These are phyloP conservation scores for Hyles vespertilio DNA, from an alignment of 1,140 invertebrate genomes.

Conservation along the genomic window DNA sequence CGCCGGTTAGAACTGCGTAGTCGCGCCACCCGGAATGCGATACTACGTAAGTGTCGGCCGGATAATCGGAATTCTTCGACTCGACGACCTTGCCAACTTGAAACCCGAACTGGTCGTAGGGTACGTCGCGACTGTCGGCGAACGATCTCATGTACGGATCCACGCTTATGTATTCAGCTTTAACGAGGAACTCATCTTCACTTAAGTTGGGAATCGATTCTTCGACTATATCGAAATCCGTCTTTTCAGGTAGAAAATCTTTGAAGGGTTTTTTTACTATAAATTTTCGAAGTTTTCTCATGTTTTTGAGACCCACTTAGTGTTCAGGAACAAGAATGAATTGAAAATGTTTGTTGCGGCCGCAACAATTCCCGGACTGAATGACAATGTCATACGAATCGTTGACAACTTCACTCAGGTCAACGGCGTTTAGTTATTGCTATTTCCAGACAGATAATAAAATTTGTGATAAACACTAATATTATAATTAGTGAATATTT, in stretches of 20 bases:
- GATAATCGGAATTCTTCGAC: constrained; percentile 55
- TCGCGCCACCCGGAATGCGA: constrained; percentile 77
- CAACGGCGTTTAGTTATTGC: no score
- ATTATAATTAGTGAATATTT: no score
- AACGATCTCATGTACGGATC: constrained; percentile 69
- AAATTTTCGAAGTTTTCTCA: constrained; percentile 27
- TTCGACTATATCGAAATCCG: constrained; percentile 44
- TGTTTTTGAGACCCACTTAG: constrained; percentile 2
- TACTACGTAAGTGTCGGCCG: constrained; percentile 72
- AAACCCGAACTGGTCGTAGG: constrained; percentile 47
- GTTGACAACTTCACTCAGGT: no score
- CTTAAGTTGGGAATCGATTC: constrained; percentile 32
- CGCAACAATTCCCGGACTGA: no score
- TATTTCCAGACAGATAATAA: no score
- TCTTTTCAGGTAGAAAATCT: constrained; percentile 32
- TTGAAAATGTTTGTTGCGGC: no score
- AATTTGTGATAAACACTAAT: no score
- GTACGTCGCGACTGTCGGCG: constrained; percentile 18
- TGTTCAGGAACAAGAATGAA: no score
- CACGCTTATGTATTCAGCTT: constrained; percentile 65
- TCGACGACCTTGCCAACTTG: constrained; percentile 51
- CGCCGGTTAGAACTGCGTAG: constrained; percentile 47
- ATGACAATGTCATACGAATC: no score
- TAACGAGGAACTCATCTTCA: constrained; percentile 48
- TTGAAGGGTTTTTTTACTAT: constrained; percentile 39